Base-by-base conservation (phyloP, 2,888 invertebrate genomes). In the Drosophila leonis region DNA sequence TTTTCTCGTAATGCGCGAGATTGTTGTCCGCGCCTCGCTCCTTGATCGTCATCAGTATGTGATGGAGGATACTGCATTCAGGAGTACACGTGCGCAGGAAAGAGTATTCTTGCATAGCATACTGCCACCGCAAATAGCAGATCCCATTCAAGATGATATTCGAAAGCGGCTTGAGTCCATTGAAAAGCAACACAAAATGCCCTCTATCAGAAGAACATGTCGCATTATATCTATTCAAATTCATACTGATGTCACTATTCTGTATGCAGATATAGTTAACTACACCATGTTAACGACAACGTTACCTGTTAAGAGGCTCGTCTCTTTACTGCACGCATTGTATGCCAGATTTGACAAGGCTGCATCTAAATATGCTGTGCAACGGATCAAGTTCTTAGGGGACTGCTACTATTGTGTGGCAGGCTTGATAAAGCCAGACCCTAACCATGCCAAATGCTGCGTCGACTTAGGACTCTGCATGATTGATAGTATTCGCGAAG, bases 371-470 rank as follows among this genome's bases (percentile, higher is more conserved):
- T 94, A 95, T 74, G 95, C 95, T 76, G 97, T 97, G 0, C 94
- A 98, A 54, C 94, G 98, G 62, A 98, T 98, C 62, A 98, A 98
- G 91, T 97, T 98, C 88, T 94, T 98, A 65, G 98, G 98, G 0
- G 98, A 98, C 90, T 98, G 98, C 90, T 98, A 98, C 91, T 98
- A 98, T 92, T 97, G 98, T 90, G 97, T 98, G 3, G 96, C 97
- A 46, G 98, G 98, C 0, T 94, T 98, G 44, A 97, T 97, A 0
- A 94, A 95, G 27, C 95, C 96, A 0, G 96, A 95, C 73, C 94
- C 94, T 0, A 95, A 96, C 66, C 98, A 98, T 89, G 98, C 98
- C 0, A 96, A 96, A 88, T 97, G 97, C 90, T 98, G 98, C 91
- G 97, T 98, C 0, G 96, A 97, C 80, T 94, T 98, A 67, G 98